Base-by-base conservation (phyloP, 2,797 vertebrate species). In the Urosaurus nigricauda region DNA sequence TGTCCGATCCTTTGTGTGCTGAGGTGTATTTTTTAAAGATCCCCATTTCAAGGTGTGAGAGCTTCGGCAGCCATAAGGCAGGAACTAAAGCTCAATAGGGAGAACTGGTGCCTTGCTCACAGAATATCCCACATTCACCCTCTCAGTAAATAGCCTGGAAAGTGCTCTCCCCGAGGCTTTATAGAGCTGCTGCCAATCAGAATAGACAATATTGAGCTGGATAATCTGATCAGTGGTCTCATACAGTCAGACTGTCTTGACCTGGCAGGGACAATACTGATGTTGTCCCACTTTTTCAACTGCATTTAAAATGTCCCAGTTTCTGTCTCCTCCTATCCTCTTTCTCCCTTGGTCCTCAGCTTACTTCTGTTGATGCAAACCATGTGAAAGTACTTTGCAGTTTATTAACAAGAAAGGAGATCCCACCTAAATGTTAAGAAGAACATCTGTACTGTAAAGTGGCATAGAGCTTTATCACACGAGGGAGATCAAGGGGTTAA, bases 11-110 rank as follows among this genome's bases (percentile, higher is more conserved):
- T 87, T 80, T 89, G 11, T 85, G 37, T 85, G 77, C 40, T 47
- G 56, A 92, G 85, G 78, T 82, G 47, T 80, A n/a, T 90, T 93
- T 92, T 11, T 73, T 51, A 53, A 84, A 73, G 56, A 35, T 24
- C 9, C 43, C 63, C 47, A 40, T 60, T 73, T 35, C 35, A 70
- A 37, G 75, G 63, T 51, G 51, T 79, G n/a, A 60, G 43, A 60
- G 47, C 17, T 53, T 17, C 35, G 74, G 13, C 11, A 70, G n/a
- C 47, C 32, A 24, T 3, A 56, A 51, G 63, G 4, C 21, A 78
- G 14, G 63, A 21, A 26, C 14, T 14, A 21, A 56, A n/a, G 32
- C 6, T 78, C 43, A 40, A 74, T 78, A 53, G 47, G 24, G 68
- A 78, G n/a, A 83, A 43, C 26, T 56, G 2, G 24, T 26, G 4